Evolutionary conservation across 2,113 vertebrate genomes (phyloP).

Genomic region (Vidua chalybeata): DNA sequence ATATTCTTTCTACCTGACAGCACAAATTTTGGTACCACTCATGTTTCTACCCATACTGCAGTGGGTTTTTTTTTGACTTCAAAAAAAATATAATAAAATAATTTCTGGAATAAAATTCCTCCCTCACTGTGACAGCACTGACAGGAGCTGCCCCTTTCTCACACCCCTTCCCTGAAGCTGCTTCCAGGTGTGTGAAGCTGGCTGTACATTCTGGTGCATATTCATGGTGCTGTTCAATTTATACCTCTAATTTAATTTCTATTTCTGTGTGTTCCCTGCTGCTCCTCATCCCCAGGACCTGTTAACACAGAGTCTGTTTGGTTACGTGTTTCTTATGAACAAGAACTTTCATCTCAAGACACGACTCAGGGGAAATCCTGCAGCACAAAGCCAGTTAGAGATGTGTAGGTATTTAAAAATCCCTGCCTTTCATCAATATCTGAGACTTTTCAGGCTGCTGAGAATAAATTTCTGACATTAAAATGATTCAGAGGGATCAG

Average conservation of each 20-base stretch:
- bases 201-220: accelerated
- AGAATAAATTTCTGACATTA: not conserved
- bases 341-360: not conserved
- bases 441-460: not conserved
- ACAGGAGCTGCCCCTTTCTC: not conserved
- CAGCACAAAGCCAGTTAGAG: not conserved
- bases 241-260: not conserved
- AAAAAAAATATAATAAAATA: not conserved
- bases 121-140: not conserved
- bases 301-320: not conserved
- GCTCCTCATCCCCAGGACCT: not conserved
- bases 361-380: not conserved
- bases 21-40: not conserved
- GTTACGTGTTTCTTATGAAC: not conserved
- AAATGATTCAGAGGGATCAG: not conserved
- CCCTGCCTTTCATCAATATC: not conserved
- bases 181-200: not conserved
- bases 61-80: not conserved
- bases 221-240: not conserved
- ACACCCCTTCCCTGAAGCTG: not conserved
- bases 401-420: not conserved
- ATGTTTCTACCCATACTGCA: not conserved
- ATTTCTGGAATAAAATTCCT: not conserved
- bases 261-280: not conserved
- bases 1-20: not conserved